phyloP scores from a whole-genome alignment of 1,140 invertebrate genomes.

The Chionoecetes opilio region DNA sequence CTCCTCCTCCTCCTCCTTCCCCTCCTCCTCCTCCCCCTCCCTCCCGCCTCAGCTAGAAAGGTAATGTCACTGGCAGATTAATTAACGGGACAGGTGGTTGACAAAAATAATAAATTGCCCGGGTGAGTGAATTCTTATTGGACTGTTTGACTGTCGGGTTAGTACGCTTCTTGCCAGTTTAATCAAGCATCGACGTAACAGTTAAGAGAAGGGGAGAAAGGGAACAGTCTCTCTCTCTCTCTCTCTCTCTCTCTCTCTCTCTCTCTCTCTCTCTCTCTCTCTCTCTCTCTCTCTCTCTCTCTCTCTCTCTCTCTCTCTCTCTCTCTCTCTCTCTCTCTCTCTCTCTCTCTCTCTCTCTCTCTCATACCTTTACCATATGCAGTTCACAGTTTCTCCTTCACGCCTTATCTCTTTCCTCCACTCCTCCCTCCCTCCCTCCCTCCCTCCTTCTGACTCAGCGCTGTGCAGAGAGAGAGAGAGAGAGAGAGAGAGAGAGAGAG shows the following conservation, averaged over 20 bases:
- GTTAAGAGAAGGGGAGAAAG: neutral
- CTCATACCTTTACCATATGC: neutral
- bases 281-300: neutral
- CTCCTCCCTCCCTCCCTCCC: neutral
- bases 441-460: neutral
- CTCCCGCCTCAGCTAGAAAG: neutral
- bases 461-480: neutral
- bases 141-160: neutral
- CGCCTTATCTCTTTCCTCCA: neutral
- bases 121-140: neutral
- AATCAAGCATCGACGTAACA: neutral
- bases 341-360: conserved; percentile 25
- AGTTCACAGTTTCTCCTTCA: neutral
- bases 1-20: neutral
- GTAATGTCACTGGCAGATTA: neutral
- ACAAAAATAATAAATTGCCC: neutral
- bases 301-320: conserved; percentile 2
- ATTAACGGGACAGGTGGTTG: neutral
- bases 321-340: conserved; percentile 25
- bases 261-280: neutral
- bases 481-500: neutral
- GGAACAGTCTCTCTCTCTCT: neutral
- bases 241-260: too few relatives aligned
- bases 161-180: neutral
- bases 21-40: too few relatives aligned